Percentiles rank a stretch among this genome's conserved stretches.
phyloP scores from a whole-genome alignment of 1,140 invertebrate species.

The Octopus sinensis region DNA sequence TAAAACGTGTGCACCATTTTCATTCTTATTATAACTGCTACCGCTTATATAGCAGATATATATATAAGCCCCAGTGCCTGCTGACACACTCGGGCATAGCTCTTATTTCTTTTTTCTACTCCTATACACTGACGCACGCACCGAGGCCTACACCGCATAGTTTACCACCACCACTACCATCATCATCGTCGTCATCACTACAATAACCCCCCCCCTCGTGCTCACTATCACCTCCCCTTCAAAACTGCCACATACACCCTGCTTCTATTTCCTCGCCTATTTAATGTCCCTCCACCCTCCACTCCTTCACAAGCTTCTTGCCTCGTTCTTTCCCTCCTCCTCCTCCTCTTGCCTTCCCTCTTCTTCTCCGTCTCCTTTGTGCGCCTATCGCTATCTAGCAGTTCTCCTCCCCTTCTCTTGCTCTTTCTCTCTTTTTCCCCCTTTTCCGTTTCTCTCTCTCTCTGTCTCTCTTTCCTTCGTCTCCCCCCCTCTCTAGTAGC shows the following conservation, averaged over 20 bases:
- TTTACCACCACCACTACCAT: too few species aligned
- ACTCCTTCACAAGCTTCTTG: background rate
- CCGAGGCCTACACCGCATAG: too few species aligned
- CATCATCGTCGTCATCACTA: too few species aligned
- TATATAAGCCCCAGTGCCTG: too few species aligned
- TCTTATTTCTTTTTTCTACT: too few species aligned
- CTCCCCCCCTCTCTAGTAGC: background rate
- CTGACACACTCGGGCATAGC: too few species aligned
- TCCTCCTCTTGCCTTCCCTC: background rate
- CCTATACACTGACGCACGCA: too few species aligned
- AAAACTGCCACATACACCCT: too few species aligned
- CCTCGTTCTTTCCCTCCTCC: background rate
- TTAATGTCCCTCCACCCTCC: background rate
- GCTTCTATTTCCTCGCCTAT: background rate
- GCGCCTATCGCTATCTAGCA: background rate
- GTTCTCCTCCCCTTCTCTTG: background rate
- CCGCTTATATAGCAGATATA: too few species aligned
- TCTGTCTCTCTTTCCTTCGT: background rate
- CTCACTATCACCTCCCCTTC: conserved; percentile 13
- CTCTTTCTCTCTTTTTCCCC: background rate
- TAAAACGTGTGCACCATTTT: too few species aligned
- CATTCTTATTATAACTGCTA: too few species aligned
- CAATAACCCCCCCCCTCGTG: conserved; percentile 11
- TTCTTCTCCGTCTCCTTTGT: background rate
- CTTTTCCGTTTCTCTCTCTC: background rate